A percentile compares a stretch with the other conserved stretches of the same genome.
phyloP scores from a whole-genome alignment of 1,140 invertebrate genomes.

The Eulimnadia texana region DNA sequence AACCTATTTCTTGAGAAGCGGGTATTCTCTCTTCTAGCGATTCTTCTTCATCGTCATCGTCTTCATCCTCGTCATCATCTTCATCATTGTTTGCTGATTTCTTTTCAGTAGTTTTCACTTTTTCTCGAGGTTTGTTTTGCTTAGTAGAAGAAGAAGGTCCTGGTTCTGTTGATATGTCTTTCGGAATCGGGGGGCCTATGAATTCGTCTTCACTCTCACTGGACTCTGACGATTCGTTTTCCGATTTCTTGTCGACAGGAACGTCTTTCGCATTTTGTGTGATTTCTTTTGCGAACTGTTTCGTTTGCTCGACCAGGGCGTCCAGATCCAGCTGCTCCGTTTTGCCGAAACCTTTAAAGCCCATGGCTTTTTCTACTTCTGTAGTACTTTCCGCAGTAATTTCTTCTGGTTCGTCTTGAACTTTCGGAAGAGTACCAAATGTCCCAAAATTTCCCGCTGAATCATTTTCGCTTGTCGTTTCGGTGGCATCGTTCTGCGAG shows the following conservation, averaged over 20 bases:
- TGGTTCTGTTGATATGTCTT: slow-evolving; percentile 19
- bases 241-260: slow-evolving; percentile 17
- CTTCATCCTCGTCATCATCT: slow-evolving; percentile 35
- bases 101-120: slow-evolving; percentile 18
- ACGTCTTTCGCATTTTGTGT: slow-evolving; percentile 21
- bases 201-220: not conserved
- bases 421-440: slow-evolving; percentile 2
- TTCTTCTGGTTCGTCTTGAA: not conserved
- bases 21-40: slow-evolving; percentile 45
- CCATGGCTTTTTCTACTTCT: slow-evolving; percentile 22
- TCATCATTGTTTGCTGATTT: slow-evolving; percentile 16
- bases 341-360: slow-evolving; percentile 24
- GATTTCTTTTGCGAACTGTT: slow-evolving; percentile 21
- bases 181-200: not conserved
- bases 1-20: slow-evolving; percentile 57
- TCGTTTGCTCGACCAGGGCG: slow-evolving; percentile 20
- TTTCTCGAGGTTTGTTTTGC: slow-evolving; percentile 12
- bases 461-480: too few relatives aligned
- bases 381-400: not conserved
- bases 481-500: too few relatives aligned
- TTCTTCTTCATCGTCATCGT: slow-evolving; percentile 39
- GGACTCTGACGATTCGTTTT: too few relatives aligned
- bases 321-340: slow-evolving; percentile 22
- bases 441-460: slow-evolving; percentile 7
- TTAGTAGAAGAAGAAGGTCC: slow-evolving; percentile 24